Percentiles rank a stretch among this genome's conserved stretches.
Conservation (phyloP, 2,113 vertebrate species). For the Epinephelus fuscoguttatus region DNA sequence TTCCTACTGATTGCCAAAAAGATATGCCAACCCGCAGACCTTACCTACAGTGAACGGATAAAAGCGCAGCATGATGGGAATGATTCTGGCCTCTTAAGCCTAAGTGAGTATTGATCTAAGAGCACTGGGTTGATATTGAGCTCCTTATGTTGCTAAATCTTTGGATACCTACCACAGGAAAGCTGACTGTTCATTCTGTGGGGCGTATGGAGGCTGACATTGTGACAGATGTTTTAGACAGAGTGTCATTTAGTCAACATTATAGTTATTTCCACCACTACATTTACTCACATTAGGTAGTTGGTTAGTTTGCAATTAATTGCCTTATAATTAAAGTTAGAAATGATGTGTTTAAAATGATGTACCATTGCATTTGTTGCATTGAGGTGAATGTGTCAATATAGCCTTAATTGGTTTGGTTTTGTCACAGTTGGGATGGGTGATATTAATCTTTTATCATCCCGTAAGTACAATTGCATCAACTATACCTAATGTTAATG, state of each 20-base stretch:
- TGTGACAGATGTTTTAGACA: constrained; percentile 12
- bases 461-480: background rate
- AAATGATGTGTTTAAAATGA: background rate
- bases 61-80: constrained; percentile 68
- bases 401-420: background rate
- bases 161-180: constrained; percentile 41
- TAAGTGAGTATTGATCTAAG: constrained; percentile 82
- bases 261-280: background rate
- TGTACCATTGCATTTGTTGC: background rate
- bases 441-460: background rate
- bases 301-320: background rate
- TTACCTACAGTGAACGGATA: constrained; percentile 64
- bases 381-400: background rate
- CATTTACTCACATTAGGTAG: background rate
- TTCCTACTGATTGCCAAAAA: constrained; percentile 63
- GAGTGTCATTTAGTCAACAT: background rate
- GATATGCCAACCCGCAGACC: constrained; percentile 46
- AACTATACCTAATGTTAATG: background rate
- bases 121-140: constrained; percentile 69
- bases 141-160: constrained; percentile 68
- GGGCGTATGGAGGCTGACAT: constrained; percentile 20
- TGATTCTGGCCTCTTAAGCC: constrained; percentile 73
- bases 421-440: background rate
- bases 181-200: constrained; percentile 43
- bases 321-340: too few relatives aligned